Conservation (phyloP, 2,113 vertebrate genomes). For the Petaurus breviceps region DNA sequence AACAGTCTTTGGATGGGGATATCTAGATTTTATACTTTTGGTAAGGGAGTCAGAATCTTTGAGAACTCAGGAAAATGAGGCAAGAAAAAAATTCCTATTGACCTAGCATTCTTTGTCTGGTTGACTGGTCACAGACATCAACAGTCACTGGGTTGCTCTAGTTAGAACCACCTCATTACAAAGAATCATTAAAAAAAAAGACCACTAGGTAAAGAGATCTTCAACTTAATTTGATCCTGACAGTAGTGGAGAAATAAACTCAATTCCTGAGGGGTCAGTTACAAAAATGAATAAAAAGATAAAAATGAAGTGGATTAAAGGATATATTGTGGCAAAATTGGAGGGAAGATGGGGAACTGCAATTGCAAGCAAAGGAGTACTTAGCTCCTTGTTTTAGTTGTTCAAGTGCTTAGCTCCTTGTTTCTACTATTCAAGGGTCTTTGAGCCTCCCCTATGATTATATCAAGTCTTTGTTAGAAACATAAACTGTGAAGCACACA, state of each 20-base stretch:
- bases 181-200: not conserved
- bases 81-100: not conserved
- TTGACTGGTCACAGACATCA: not conserved
- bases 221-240: not conserved
- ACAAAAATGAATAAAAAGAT: not conserved
- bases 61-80: not conserved
- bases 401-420: too few relatives aligned
- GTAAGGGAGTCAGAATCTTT: not conserved
- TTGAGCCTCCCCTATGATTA: too few relatives aligned
- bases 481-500: too few relatives aligned
- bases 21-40: not conserved
- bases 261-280: not conserved
- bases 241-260: not conserved
- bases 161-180: not conserved
- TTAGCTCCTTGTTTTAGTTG: too few relatives aligned
- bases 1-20: too few relatives aligned
- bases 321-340: not conserved
- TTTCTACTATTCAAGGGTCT: too few relatives aligned
- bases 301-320: not conserved
- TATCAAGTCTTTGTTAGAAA: too few relatives aligned
- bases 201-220: not conserved
- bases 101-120: not conserved
- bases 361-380: too few relatives aligned
- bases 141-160: not conserved
- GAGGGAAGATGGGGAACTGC: not conserved